Evolutionary conservation across 2,113 vertebrate species (phyloP), one percentile per base, ranked within the genome.

Genomic region (Gasterosteus aculeatus): DNA sequence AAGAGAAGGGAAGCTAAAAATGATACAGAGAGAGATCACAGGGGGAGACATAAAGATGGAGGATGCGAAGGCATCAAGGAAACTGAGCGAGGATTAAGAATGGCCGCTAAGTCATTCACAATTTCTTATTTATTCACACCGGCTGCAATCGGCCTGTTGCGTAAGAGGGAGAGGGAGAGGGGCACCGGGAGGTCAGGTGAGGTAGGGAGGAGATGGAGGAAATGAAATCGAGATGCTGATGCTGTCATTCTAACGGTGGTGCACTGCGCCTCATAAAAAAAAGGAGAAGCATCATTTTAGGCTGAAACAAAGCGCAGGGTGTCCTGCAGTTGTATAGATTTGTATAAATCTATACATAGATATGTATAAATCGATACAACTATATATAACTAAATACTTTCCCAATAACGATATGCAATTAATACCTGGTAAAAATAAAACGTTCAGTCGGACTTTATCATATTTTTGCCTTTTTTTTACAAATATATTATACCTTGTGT

Each of bases 21-120:
- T 6, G 6, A 29, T 7, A 19, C 11, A 38, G 19, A 26, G 44
- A 16, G 5, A 39, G 33, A 31, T 16, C 10, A 19, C 16, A 51
- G 16, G 14, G 41, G 35, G 65, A 38, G 5, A 33, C 10, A 18
- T 29, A 39, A 42, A 63, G 64, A 73, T 2, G n/a, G 71, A 75
- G 31, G 19, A 61, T 29, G 31, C 7, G 38, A 51, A 64, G 72
- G 72, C 69, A 49, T 75, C 22, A 29, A 39, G 38, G 71, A 83
- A 46, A 46, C 18, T 38, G 65, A 80, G 72, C 71, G 46, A 42
- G 62, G 63, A 91, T 90, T 89, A 86, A 89, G 89, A 92, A 92
- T 86, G 85, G 82, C 78, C 84, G 91, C 76, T 78, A 62, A 82
- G 90, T 91, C 92, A 94, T 93, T 94, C 88, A 94, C 72, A 69